Percentiles rank a stretch among this genome's conserved stretches.
Conservation (phyloP, 1,140 invertebrate genomes). For the Geopemphigus sp. region DNA sequence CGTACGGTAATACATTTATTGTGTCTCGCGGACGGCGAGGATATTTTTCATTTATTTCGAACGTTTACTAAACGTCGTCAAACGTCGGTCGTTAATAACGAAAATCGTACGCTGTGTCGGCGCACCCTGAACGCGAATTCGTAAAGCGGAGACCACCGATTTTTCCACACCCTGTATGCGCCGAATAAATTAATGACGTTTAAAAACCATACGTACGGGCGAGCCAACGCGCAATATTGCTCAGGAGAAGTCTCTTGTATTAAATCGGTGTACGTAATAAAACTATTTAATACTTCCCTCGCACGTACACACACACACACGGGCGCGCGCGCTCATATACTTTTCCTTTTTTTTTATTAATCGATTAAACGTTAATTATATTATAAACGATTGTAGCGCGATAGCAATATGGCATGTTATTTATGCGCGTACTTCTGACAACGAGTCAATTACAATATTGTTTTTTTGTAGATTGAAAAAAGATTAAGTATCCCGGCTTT, state of each 20-base stretch:
- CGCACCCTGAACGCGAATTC: too few species aligned
- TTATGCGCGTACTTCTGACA: neutral
- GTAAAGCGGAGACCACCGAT: too few species aligned
- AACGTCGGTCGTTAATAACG: too few species aligned
- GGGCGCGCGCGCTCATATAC: too few species aligned
- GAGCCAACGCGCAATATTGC: neutral
- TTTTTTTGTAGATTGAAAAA: neutral
- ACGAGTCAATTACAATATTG: neutral
- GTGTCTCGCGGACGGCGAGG: too few species aligned
- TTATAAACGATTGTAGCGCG: too few species aligned
- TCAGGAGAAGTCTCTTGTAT: constrained; percentile 2
- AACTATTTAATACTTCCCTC: neutral
- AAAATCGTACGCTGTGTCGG: too few species aligned
- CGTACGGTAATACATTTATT: too few species aligned
- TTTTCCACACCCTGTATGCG: too few species aligned
- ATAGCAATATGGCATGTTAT: neutral
- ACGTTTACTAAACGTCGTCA: too few species aligned
- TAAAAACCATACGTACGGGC: neutral
- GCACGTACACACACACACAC: too few species aligned
- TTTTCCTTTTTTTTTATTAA: constrained; percentile 9
- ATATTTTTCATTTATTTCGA: too few species aligned
- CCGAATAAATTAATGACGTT: constrained; percentile 29
- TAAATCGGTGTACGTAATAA: neutral
- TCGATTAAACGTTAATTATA: constrained; percentile 30
- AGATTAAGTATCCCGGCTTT: neutral